These are phyloP conservation scores for Aspidapion aeneum DNA, from an alignment of 2,888 invertebrate species.

Conservation along the genomic window DNA sequence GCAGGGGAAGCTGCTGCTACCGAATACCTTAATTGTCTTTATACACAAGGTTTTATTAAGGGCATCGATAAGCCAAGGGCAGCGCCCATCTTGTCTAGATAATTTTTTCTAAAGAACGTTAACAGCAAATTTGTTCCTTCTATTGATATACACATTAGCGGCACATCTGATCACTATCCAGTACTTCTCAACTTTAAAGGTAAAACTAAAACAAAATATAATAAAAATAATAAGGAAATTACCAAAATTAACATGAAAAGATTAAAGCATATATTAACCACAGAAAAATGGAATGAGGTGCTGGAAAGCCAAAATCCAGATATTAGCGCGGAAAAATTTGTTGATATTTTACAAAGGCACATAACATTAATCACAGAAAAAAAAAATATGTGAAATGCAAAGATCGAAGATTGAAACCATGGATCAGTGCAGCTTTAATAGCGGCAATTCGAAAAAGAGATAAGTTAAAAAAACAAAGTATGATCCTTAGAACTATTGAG, in stretches of 20 bases:
- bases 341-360: background rate
- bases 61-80: background rate
- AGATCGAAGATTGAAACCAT: background rate
- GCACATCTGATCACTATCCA: background rate
- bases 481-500: background rate
- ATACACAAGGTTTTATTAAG: background rate
- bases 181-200: background rate
- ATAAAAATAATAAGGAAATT: background rate
- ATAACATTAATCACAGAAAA: background rate
- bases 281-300: background rate
- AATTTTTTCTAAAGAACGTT: background rate
- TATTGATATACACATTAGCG: background rate
- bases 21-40: background rate
- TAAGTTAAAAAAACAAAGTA: background rate
- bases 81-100: background rate
- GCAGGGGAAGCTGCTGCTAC: background rate
- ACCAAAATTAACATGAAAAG: background rate
- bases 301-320: background rate
- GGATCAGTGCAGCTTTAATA: background rate
- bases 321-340: background rate
- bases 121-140: background rate
- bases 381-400: background rate
- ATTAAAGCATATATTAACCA: background rate
- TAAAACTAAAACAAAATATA: background rate
- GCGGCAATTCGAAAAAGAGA: background rate